phyloP scores from a whole-genome alignment of 2,888 invertebrate species.

The Drosophila rubida region DNA sequence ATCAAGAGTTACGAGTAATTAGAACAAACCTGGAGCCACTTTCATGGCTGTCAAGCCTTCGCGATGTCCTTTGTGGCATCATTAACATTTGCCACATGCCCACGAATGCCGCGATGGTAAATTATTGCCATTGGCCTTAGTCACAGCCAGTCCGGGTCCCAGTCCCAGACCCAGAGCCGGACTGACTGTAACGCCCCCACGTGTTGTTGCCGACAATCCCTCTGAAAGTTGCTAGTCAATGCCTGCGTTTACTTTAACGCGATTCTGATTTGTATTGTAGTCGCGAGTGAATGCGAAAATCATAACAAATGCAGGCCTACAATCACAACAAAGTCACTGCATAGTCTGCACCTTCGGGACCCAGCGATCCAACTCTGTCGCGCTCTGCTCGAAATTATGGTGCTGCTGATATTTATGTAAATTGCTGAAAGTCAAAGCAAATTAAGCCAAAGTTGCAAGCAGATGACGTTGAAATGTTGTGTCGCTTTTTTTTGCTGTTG shows the following conservation, averaged over 20 bases:
- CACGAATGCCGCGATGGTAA: conserved; percentile 20
- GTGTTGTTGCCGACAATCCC: conserved; percentile 45
- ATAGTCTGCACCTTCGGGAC: no score
- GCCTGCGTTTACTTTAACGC: conserved; percentile 27
- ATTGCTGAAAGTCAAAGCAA: conserved; percentile 81
- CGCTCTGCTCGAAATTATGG: conserved; percentile 48
- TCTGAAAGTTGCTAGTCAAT: conserved; percentile 33
- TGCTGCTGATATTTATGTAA: conserved; percentile 75
- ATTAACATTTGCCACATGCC: conserved; percentile 22
- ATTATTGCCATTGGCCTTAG: conserved; percentile 35
- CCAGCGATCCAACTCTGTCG: conserved; percentile 11
- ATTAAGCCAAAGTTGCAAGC: conserved; percentile 75
- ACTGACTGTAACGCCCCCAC: neutral
- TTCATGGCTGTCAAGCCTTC: conserved; percentile 17
- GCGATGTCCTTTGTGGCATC: conserved; percentile 35
- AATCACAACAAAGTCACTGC: conserved; percentile 21
- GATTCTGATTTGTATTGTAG: conserved; percentile 69
- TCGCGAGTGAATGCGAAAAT: conserved; percentile 55
- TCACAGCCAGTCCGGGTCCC: neutral
- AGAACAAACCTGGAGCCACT: neutral
- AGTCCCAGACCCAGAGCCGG: no score
- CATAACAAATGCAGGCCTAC: conserved; percentile 60
- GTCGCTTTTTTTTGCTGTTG: conserved; percentile 15
- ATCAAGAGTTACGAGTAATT: no score
- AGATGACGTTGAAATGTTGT: conserved; percentile 72